Evolutionary conservation across 2,113 vertebrate genomes (phyloP).

Genomic region (Thymallus thymallus): DNA sequence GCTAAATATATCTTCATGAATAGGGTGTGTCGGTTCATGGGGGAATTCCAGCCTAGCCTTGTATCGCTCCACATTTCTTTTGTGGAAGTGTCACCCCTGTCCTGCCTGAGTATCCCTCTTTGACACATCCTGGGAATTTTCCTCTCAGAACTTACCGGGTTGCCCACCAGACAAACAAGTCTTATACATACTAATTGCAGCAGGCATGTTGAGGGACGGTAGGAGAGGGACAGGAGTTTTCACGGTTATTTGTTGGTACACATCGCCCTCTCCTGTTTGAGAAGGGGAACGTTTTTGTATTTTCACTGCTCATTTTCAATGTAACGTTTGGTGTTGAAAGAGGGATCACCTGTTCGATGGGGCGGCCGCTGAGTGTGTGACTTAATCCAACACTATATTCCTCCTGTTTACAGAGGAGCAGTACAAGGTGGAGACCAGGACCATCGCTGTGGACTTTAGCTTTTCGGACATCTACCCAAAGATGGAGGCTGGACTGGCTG

Average conservation of each 20-base stretch:
- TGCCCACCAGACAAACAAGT: constrained; percentile 51
- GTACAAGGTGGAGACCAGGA: constrained; percentile 85
- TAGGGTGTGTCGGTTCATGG: constrained; percentile 7
- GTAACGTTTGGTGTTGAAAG: constrained; percentile 6
- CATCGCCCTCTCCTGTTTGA: constrained; percentile 61
- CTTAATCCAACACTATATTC: no score
- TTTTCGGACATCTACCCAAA: constrained; percentile 80
- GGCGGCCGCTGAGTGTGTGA: background rate
- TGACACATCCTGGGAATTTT: constrained; percentile 53
- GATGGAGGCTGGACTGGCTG: constrained; percentile 78
- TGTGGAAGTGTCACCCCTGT: background rate
- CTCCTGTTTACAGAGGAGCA: constrained; percentile 73
- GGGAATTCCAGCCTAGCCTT: background rate
- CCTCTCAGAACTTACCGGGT: constrained; percentile 47
- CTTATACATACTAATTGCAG: constrained; percentile 72
- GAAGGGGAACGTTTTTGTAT: background rate
- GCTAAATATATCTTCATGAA: constrained; percentile 17
- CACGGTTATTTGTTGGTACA: constrained; percentile 51
- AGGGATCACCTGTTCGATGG: background rate
- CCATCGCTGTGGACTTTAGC: constrained; percentile 87
- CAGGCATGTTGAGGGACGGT: constrained; percentile 53
- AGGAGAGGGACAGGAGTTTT: background rate
- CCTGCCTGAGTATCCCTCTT: background rate
- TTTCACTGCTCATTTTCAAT: background rate
- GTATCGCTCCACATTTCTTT: background rate